Evolutionary conservation across 2,888 invertebrate genomes (phyloP).

Genomic region (Nephrotoma flavescens): DNA sequence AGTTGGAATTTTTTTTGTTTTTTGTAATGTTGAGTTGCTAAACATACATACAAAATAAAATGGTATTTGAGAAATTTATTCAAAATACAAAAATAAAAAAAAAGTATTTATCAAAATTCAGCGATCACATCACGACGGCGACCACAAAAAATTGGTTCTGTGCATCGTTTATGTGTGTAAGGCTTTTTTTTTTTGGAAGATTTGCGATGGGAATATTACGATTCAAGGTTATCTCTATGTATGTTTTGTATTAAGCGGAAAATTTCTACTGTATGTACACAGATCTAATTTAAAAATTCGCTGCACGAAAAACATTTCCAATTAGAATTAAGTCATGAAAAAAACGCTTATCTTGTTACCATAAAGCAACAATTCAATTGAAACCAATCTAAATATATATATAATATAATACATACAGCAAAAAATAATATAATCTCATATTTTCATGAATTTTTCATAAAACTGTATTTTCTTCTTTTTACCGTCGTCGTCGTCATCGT

Average conservation of each 20-base stretch:
- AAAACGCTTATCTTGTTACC: neutral
- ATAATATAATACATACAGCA: neutral
- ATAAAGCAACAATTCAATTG: neutral
- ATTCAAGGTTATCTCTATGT: neutral
- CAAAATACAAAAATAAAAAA: neutral
- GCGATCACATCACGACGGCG: constrained; percentile 2
- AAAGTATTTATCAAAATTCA: constrained; percentile 1
- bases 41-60: neutral
- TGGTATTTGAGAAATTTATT: constrained; percentile 3
- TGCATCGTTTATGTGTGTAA: neutral
- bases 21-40: constrained; percentile 1
- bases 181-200: neutral
- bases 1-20: neutral
- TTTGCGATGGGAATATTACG: neutral
- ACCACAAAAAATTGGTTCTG: neutral
- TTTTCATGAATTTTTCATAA: neutral
- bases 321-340: neutral
- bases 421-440: neutral
- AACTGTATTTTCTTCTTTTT: neutral
- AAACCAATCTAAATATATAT: neutral
- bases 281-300: neutral
- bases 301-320: neutral
- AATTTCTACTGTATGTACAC: neutral
- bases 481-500: neutral
- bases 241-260: neutral